Evolutionary conservation across 2,888 invertebrate species (phyloP).

Genomic region (Stomorhina lunata): DNA sequence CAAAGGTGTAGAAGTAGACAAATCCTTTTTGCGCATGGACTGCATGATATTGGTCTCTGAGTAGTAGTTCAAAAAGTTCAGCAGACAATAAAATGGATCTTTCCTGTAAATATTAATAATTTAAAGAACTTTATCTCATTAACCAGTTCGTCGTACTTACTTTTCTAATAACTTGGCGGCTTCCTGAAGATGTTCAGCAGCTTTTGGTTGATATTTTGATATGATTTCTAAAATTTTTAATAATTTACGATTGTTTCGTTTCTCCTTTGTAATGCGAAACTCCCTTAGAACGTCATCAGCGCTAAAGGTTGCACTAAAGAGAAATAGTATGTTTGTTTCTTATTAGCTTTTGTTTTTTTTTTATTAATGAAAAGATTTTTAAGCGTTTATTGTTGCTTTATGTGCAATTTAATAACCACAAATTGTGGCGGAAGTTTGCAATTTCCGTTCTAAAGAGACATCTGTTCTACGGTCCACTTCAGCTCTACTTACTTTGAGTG

Average conservation of each 20-base stretch:
- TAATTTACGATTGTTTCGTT: slow-evolving; percentile 72
- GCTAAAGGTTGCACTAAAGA: slow-evolving; percentile 73
- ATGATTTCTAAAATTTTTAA: slow-evolving; percentile 74
- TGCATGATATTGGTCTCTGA: slow-evolving; percentile 71
- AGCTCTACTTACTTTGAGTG: slow-evolving; percentile 73
- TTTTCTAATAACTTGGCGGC: slow-evolving; percentile 71
- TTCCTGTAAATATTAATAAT: slow-evolving; percentile 70
- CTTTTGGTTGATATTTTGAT: slow-evolving; percentile 74
- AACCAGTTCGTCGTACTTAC: slow-evolving; percentile 65
- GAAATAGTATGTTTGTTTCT: neutral
- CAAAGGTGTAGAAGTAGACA: slow-evolving; percentile 73
- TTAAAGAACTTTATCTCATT: neutral
- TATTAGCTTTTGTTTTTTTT: neutral
- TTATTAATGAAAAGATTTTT: neutral
- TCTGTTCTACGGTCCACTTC: slow-evolving; percentile 22
- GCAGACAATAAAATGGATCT: slow-evolving; percentile 76
- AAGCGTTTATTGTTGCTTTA: neutral
- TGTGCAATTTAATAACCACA: slow-evolving; percentile 1
- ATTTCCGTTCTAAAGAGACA: slow-evolving; percentile 51
- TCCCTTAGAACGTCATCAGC: slow-evolving; percentile 75
- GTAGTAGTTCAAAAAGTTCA: slow-evolving; percentile 74
- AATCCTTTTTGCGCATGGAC: slow-evolving; percentile 69
- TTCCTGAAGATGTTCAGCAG: slow-evolving; percentile 72
- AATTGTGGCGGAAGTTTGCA: slow-evolving; percentile 1
- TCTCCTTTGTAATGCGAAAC: slow-evolving; percentile 75